Base-by-base conservation (phyloP, 2,113 vertebrate genomes). In the Cnemophilus loriae region DNA sequence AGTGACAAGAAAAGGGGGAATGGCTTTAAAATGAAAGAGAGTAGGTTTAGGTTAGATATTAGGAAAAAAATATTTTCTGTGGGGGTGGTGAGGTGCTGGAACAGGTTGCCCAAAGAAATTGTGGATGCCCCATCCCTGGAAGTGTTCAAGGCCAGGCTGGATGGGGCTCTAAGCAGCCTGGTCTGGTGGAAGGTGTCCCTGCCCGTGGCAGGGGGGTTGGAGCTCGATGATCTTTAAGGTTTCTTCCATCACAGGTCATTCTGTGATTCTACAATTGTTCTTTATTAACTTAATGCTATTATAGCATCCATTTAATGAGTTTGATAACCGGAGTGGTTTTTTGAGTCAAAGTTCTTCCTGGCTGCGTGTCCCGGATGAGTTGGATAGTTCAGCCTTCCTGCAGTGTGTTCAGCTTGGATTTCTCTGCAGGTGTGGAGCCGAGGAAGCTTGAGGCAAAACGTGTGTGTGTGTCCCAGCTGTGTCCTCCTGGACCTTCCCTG, bases 311-410 rank as follows among this genome's bases (percentile, higher is more conserved):
- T 60, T 46, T 75, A 30, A 67, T 35, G 52, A 50, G 4, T 63
- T 32, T 27, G 47, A 46, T 59, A 47, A 71, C 49, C 32, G 49
- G 28, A 64, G 26, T 23, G 0, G 0, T 35, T n/a, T 44, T 52
- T 24, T 30, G 16, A 47, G 23, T 57, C 7, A 0, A 69, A 74
- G 15, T 57, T 69, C 22, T 39, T 76, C 11, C 42, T 50, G 71
- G 21, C 11, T 76, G 15, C 0, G 0, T 52, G 33, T 77, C 60
- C 35, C 2, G 12, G 16, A 16, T 39, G 60, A 33, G 11, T 12
- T 60, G 64, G 17, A 39, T 60, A 18, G 39, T 7, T 52, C 56
- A 64, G 16, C 64, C 13, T 47, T 47, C 52, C 61, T 42, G 49
- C 37, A 37, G 4, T 1, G 18, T 12, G 15, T 68, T 60, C 35